Evolutionary conservation across 2,113 vertebrate species (phyloP).

Genomic region (Merops nubicus): DNA sequence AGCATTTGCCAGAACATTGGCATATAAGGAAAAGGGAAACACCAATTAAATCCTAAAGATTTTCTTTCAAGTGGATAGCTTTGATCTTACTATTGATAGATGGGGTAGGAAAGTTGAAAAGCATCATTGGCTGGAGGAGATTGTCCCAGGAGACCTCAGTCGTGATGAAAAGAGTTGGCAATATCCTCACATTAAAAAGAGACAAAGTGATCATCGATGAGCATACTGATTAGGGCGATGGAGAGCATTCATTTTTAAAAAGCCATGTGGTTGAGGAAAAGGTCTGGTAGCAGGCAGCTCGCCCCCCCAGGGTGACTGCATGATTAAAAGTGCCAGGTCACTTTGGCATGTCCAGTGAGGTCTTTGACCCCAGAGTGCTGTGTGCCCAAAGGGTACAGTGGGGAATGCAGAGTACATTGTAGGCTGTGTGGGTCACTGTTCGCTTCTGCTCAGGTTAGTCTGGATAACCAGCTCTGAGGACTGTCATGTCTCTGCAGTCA

Average conservation of each 20-base stretch:
- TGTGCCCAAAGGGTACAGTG: background rate
- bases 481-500: background rate
- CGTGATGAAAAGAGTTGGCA: conserved; percentile 22
- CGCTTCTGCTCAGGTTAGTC: conserved; percentile 1
- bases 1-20: background rate
- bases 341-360: conserved; percentile 11
- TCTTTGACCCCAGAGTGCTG: background rate
- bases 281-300: background rate
- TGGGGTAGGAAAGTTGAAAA: conserved; percentile 6
- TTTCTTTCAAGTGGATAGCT: conserved; percentile 48
- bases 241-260: conserved; percentile 14
- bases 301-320: background rate
- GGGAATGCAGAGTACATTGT: background rate
- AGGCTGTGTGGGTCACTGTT: conserved; percentile 10
- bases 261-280: background rate
- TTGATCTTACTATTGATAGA: conserved; percentile 41
- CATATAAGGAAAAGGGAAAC: background rate
- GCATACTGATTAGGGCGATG: background rate
- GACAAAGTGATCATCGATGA: conserved; percentile 4
- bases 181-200: background rate
- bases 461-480: background rate
- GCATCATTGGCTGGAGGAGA: conserved; percentile 1
- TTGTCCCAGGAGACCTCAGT: background rate
- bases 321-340: conserved; percentile 6
- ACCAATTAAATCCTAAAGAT: conserved; percentile 33